Percentiles rank a stretch among this genome's conserved stretches.
phyloP scores from a whole-genome alignment of 2,113 vertebrate genomes.

The Paramormyrops kingsleyae region DNA sequence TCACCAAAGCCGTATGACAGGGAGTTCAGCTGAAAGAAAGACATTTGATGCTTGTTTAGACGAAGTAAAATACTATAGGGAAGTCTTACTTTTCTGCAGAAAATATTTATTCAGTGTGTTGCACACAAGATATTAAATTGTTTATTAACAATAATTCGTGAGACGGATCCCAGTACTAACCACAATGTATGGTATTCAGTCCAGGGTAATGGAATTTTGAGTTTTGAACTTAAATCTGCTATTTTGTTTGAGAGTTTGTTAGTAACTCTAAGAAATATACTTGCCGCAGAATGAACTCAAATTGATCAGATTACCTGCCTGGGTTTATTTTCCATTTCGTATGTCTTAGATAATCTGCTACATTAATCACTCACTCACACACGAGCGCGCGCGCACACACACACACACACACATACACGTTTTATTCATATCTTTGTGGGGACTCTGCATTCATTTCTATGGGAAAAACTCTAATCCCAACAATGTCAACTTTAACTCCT shows the following conservation, averaged over 20 bases:
- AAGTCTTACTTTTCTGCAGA: background rate
- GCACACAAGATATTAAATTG: background rate
- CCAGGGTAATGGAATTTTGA: background rate
- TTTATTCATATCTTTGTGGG: background rate
- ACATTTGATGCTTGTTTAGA: background rate
- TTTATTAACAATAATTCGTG: background rate
- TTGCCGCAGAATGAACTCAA: background rate
- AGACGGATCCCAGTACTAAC: background rate
- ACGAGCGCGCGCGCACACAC: background rate
- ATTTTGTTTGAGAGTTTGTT: background rate
- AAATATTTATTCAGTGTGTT: background rate
- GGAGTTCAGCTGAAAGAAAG: slow-evolving; percentile 8
- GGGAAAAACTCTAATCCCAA: background rate
- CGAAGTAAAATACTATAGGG: background rate
- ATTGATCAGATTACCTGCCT: background rate
- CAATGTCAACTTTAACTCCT: background rate
- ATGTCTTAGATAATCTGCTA: background rate
- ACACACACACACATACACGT: background rate
- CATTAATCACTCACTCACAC: background rate
- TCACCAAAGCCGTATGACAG: slow-evolving; percentile 46
- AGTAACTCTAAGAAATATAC: background rate
- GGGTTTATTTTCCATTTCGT: background rate
- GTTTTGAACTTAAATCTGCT: background rate
- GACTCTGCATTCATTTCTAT: background rate
- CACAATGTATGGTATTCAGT: background rate